These are phyloP conservation scores for Alsophila aescularia DNA, from an alignment of 2,888 invertebrate genomes.

Conservation along the genomic window DNA sequence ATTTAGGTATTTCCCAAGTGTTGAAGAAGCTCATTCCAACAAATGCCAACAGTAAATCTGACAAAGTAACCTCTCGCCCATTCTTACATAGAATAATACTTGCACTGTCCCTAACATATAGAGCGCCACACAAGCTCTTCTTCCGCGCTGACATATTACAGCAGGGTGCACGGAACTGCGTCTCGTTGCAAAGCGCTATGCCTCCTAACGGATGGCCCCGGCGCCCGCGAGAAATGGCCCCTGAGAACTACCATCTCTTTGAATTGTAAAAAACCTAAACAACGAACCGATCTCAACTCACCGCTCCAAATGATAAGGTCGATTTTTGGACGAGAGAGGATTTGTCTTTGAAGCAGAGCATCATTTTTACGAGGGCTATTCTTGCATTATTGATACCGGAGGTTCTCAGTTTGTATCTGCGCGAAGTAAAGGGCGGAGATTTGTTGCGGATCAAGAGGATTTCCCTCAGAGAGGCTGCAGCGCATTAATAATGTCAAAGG, in stretches of 20 bases:
- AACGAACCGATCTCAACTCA: constrained; percentile 2
- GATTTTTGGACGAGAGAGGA: constrained; percentile 18
- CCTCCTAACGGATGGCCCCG: constrained; percentile 35
- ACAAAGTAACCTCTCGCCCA: constrained; percentile 3
- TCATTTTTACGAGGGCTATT: constrained; percentile 47
- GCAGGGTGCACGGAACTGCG: not conserved
- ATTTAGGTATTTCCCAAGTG: not conserved
- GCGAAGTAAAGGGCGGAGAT: constrained; percentile 29
- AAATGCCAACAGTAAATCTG: not conserved
- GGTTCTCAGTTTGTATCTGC: constrained; percentile 47
- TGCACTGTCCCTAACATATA: constrained; percentile 1
- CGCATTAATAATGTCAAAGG: constrained; percentile 31
- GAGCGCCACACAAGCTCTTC: not conserved
- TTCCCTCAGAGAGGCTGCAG: constrained; percentile 11
- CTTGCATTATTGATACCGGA: constrained; percentile 53
- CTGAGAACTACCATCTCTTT: constrained; percentile 41
- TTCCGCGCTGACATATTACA: not conserved
- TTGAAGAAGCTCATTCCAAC: not conserved
- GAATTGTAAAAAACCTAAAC: constrained; percentile 40
- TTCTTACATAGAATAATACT: constrained; percentile 4
- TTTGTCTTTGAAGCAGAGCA: constrained; percentile 38
- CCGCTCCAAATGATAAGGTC: constrained; percentile 21
- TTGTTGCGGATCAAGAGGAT: constrained; percentile 23
- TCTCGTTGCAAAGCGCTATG: constrained; percentile 16
- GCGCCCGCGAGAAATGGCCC: constrained; percentile 43